These are phyloP conservation scores for Ochropleura plecta DNA, from an alignment of 2,888 invertebrate genomes.

Conservation along the genomic window DNA sequence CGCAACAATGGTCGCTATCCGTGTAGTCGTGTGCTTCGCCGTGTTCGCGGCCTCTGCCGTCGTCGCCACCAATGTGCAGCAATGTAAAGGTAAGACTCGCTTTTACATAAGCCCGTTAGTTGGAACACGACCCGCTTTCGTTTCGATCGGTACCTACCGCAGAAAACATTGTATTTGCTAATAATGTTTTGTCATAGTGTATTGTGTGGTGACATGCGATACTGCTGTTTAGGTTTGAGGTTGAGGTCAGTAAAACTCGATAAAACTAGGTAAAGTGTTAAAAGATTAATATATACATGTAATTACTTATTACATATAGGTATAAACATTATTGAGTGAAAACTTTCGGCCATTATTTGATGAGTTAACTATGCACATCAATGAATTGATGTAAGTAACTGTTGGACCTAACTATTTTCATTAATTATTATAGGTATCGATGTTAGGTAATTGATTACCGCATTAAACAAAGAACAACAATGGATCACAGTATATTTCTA, in stretches of 20 bases:
- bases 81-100: slow-evolving; percentile 81
- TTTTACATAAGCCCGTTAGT: slow-evolving; percentile 74
- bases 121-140: slow-evolving; percentile 79
- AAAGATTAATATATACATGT: not conserved
- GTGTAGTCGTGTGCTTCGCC: slow-evolving; percentile 77
- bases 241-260: slow-evolving; percentile 27
- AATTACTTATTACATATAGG: no score
- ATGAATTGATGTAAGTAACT: not conserved
- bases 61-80: slow-evolving; percentile 78
- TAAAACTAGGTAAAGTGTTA: slow-evolving; percentile 11
- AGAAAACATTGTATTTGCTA: slow-evolving; percentile 44
- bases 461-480: slow-evolving; percentile 19
- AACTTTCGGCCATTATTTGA: not conserved
- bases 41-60: slow-evolving; percentile 72
- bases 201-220: slow-evolving; percentile 19
- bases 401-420: no score
- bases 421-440: not conserved
- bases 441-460: not conserved
- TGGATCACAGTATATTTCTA: not conserved
- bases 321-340: not conserved
- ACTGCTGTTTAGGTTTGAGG: slow-evolving; percentile 24
- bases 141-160: slow-evolving; percentile 60
- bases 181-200: slow-evolving; percentile 10
- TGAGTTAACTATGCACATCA: not conserved
- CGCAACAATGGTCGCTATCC: slow-evolving; percentile 77